Conservation (phyloP, 1,140 invertebrate species). For the Himalopsyche phryganea region DNA sequence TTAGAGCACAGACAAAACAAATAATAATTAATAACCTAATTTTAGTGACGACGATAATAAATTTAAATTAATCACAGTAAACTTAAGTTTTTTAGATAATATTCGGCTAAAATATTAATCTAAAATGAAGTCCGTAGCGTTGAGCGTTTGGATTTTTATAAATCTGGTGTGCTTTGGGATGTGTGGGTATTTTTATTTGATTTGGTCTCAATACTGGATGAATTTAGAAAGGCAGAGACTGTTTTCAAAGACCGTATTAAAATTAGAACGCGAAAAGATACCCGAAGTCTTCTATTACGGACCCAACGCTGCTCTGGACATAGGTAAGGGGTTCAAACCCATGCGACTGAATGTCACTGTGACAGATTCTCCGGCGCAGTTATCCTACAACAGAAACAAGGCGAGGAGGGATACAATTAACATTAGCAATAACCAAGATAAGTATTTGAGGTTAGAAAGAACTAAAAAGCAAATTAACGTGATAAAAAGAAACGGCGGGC, state of each 20-base stretch:
- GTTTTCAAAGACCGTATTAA: conserved; percentile 42
- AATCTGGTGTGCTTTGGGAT: conserved; percentile 67
- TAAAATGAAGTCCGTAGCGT: conserved; percentile 60
- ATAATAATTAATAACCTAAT: not conserved
- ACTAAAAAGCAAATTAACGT: conserved; percentile 39
- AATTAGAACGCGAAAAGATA: conserved; percentile 37
- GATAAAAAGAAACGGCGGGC: conserved; percentile 39
- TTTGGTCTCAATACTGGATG: conserved; percentile 69
- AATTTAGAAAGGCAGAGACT: conserved; percentile 52
- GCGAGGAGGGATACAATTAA: conserved; percentile 34
- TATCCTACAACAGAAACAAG: conserved; percentile 35
- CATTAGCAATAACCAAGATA: not conserved
- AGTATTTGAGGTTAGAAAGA: conserved; percentile 29
- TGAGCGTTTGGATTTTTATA: conserved; percentile 67
- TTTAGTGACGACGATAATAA: not conserved
- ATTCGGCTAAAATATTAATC: not conserved
- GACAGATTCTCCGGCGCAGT: conserved; percentile 13
- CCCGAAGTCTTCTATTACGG: conserved; percentile 39
- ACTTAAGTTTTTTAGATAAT: not conserved
- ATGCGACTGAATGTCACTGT: conserved; percentile 12
- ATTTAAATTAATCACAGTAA: not conserved
- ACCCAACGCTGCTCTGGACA: conserved; percentile 26
- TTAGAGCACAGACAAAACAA: not conserved
- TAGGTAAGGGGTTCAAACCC: conserved; percentile 19
- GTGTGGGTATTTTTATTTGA: conserved; percentile 66